These are phyloP conservation scores for Cosmopolites sordidus DNA, from an alignment of 2,888 invertebrate genomes.

Conservation along the genomic window DNA sequence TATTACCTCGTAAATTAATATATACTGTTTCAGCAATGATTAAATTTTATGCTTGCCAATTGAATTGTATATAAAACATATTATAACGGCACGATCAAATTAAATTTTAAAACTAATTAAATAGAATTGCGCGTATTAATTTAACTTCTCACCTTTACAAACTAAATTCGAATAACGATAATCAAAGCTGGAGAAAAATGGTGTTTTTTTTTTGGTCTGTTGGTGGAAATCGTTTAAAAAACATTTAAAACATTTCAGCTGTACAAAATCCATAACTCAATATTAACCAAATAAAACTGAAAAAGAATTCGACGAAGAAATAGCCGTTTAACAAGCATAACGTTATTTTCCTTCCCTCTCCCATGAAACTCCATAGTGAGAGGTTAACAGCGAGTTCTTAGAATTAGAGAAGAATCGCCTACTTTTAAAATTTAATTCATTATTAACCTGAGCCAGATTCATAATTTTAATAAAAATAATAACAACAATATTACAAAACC, in stretches of 20 bases:
- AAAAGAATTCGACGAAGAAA: constrained; percentile 12
- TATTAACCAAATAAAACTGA: constrained; percentile 16
- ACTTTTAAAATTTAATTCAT: too few relatives aligned
- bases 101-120: constrained; percentile 2
- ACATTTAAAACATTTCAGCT: constrained; percentile 10
- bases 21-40: constrained; percentile 1
- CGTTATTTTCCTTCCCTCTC: constrained; percentile 12
- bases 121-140: neutral
- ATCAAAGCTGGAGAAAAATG: neutral
- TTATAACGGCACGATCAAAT: neutral
- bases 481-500: too few relatives aligned
- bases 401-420: neutral
- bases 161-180: neutral
- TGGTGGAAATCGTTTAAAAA: neutral
- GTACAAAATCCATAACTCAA: constrained; percentile 15
- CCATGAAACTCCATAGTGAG: constrained; percentile 10
- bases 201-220: neutral
- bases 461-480: too few relatives aligned
- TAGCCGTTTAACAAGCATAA: constrained; percentile 14
- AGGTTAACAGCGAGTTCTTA: constrained; percentile 9
- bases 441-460: too few relatives aligned
- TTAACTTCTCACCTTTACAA: neutral
- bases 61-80: constrained; percentile 1
- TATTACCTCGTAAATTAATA: neutral
- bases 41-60: constrained; percentile 1